phyloP scores from a whole-genome alignment of 2,888 invertebrate species.

The Hyppa rectilinea region DNA sequence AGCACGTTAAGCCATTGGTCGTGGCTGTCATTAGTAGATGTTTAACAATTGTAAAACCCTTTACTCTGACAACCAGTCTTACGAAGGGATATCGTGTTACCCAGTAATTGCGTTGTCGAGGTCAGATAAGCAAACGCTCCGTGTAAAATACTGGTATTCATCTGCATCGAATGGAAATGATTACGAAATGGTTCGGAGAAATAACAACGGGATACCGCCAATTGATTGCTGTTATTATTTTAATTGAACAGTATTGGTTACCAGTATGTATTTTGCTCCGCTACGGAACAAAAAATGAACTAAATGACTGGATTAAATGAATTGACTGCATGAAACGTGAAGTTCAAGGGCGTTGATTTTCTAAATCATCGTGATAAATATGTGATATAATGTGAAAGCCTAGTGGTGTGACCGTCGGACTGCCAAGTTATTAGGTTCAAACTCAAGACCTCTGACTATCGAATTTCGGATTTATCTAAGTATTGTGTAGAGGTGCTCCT shows the following conservation, averaged over 20 bases:
- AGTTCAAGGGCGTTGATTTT: background rate
- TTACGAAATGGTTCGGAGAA: too few relatives aligned
- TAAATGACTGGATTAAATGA: too few relatives aligned
- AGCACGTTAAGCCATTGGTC: background rate
- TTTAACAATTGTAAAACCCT: background rate
- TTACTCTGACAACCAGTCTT: background rate
- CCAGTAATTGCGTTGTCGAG: background rate
- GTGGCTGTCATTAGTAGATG: background rate
- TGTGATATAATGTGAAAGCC: too few relatives aligned
- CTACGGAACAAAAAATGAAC: too few relatives aligned
- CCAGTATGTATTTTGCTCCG: background rate
- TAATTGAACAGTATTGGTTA: background rate
- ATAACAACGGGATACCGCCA: too few relatives aligned
- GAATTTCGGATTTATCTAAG: too few relatives aligned
- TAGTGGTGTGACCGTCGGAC: too few relatives aligned
- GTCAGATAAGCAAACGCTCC: background rate
- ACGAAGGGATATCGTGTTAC: background rate
- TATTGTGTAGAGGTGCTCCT: too few relatives aligned
- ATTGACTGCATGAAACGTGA: too few relatives aligned
- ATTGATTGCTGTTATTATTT: background rate
- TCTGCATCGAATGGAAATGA: too few relatives aligned
- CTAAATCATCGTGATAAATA: conserved; percentile 11
- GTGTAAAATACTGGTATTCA: background rate
- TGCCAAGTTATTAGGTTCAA: too few relatives aligned
- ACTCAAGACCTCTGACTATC: too few relatives aligned